Base-by-base conservation (phyloP, 2,888 invertebrate genomes). In the Himalopsyche anomala region DNA sequence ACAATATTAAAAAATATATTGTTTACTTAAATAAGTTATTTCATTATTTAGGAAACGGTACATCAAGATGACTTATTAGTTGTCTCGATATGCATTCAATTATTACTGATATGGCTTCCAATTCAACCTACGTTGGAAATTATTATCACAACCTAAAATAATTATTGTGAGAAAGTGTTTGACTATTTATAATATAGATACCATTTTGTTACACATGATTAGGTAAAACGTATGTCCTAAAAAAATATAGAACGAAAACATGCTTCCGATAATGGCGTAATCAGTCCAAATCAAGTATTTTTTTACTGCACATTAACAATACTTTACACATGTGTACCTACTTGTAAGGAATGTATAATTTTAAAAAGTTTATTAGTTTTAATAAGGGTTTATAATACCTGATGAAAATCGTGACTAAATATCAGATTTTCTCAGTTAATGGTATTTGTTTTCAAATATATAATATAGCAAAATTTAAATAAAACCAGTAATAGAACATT, bases 61-160 rank as follows among this genome's bases (percentile, higher is more conserved):
- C 9, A 51, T 51, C 51, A 51, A 51, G 51, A 51, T 51, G 51
- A 51, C 51, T 51, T 15, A 51, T 51, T 51, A 15, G 51, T 15
- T 51, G 51, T 62, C 8, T 62, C 5, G 74, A 74, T 74, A 74
- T 74, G 74, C 74, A 74, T 74, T 4, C 51, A 74, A 5, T 3
- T 15, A 38, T 74, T 38, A 74, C 15, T 36, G 74, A 74, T 74
- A 74, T 74, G 74, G 38, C 36, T 74, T 74, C 38, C 19, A 28
- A 74, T 19, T 74, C 74, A 74, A 74, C 74, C 28, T 74, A 74
- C 9, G 38, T 17, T 38, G 38, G 36, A 28, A 74, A 74, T 74
- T 74, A 74, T 36, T 36, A 74, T 74, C 74, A 74, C 74, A 74
- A 74, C 74, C 74, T 74, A 36, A 74, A 74, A 36, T 74, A 74